phyloP scores from a whole-genome alignment of 2,797 vertebrate species.

The Linurgus olivaceus region DNA sequence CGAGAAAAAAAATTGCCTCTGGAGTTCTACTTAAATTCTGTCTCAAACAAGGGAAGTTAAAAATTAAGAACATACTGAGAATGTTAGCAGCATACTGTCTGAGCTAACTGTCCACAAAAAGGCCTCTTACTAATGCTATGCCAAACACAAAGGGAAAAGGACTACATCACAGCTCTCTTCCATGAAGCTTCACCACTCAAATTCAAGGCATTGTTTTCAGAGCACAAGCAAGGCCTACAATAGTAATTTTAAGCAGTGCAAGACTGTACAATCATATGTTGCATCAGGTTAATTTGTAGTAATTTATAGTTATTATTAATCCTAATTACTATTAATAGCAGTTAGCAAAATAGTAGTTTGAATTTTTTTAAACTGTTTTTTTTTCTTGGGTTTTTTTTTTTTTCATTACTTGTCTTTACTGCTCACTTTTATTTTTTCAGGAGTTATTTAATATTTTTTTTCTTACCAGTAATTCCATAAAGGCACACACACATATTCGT shows the following conservation, averaged over 20 bases:
- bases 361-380: not conserved
- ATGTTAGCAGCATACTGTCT: not conserved
- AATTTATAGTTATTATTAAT: not conserved
- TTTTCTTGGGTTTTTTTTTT: not conserved
- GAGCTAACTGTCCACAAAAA: not conserved
- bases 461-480: not conserved
- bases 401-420: not conserved
- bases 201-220: not conserved
- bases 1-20: not conserved
- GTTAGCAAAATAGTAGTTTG: not conserved
- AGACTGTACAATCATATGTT: not conserved
- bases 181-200: not conserved
- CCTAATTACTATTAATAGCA: not conserved
- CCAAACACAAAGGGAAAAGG: not conserved
- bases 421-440: not conserved
- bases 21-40: not conserved
- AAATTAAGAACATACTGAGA: not conserved
- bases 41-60: not conserved
- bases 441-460: not conserved
- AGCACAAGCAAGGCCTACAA: not conserved
- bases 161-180: not conserved
- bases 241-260: not conserved
- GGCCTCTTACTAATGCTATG: not conserved
- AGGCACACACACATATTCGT: not conserved
- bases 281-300: not conserved